Base-by-base conservation (phyloP, 2,113 vertebrate species). In the Sylvilagus bachmani region DNA sequence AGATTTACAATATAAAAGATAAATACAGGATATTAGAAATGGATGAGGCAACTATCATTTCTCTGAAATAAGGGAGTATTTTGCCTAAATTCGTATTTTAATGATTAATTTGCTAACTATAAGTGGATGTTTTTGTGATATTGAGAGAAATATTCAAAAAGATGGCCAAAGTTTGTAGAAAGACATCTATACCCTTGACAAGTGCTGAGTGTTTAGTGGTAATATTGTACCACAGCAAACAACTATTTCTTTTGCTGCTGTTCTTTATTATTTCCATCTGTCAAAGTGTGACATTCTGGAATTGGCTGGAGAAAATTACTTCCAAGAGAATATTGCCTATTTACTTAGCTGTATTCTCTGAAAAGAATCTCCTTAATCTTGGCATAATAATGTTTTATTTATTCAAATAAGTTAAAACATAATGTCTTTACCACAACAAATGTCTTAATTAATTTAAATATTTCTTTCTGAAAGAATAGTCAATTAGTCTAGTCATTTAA, bases 251-350 rank as follows among this genome's bases (percentile, higher is more conserved):
- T 74, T 89, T 83, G 25, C 29, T 38, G 31, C 19, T 78, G 51
- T 86, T 51, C 31, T 29, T 86, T 80, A 69, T 95, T 91, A 53
- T 69, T 95, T 93, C 64, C n/a, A 81, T 86, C 44, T 92, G n/a
- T 75, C 61, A 89, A 74, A 89, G 12, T 38, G 10, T 7, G 36
- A 92, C 55, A 62, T 17, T 66, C 67, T 58, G 8, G 55, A 38
- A 12, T 49, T 14, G 29, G 31, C 24, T 73, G 33, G 33, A 88
- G 7, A 71, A 77, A 70, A 55, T 77, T 89, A 88, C 31, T 73
- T 49, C 13, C 27, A 71, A 84, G 44, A 77, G 21, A 74, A 62
- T 31, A 5, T 31, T 80, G 31, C 13, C 78, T 44, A 44, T 33
- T 62, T 75, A 70, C n/a, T n/a, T 81, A 1, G 17, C 66, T 87